Evolutionary conservation across 1,140 invertebrate species (phyloP).

Genomic region (Drosophila kanapiae): DNA sequence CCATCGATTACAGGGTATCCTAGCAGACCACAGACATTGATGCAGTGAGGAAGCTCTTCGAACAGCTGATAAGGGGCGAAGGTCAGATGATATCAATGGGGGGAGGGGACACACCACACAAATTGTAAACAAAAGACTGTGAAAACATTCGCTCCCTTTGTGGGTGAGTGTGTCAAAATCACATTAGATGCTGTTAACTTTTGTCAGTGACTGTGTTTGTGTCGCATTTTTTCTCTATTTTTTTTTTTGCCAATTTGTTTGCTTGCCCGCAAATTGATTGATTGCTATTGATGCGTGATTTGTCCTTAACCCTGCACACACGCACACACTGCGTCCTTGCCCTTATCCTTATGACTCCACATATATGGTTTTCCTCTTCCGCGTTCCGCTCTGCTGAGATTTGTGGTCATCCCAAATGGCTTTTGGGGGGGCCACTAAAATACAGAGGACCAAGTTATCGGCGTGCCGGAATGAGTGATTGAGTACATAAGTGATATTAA

Average conservation of each 20-base stretch:
- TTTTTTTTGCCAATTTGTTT: slow-evolving; percentile 64
- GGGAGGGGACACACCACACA: slow-evolving; percentile 4
- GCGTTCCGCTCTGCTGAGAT: slow-evolving; percentile 23
- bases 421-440: slow-evolving; percentile 34
- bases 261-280: slow-evolving; percentile 77
- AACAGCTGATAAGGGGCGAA: neutral
- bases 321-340: slow-evolving; percentile 21
- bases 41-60: neutral
- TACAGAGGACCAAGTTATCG: slow-evolving; percentile 34
- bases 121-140: slow-evolving; percentile 59
- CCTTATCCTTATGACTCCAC: slow-evolving; percentile 6
- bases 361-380: slow-evolving; percentile 4
- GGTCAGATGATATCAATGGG: slow-evolving; percentile 13
- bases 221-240: slow-evolving; percentile 11
- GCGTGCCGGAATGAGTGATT: slow-evolving; percentile 10
- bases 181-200: slow-evolving; percentile 82
- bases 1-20: neutral
- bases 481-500: slow-evolving; percentile 52
- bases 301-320: slow-evolving; percentile 72
- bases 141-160: slow-evolving; percentile 12
- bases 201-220: slow-evolving; percentile 38
- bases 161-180: slow-evolving; percentile 73
- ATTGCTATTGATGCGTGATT: slow-evolving; percentile 80
- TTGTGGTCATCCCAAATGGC: slow-evolving; percentile 51
- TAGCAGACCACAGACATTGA: neutral